Conservation (phyloP, 2,888 invertebrate species). For the Apotomis betuletana region DNA sequence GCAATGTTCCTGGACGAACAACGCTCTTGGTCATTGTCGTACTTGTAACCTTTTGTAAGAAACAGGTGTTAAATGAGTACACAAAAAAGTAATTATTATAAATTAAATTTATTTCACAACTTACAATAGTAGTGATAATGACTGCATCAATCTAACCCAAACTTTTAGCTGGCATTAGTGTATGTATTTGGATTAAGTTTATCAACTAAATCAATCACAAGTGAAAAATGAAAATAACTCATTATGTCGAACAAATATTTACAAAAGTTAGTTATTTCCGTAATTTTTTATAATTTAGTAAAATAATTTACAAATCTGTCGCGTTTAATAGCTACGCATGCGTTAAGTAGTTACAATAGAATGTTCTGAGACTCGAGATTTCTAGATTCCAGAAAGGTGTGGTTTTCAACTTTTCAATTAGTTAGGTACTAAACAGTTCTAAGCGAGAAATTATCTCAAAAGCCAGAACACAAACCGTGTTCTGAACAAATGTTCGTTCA, state of each 20-base stretch:
- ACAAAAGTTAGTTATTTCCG: slow-evolving; percentile 55
- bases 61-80: slow-evolving; percentile 28
- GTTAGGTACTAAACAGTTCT: too few species aligned
- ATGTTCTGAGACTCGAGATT: not conserved
- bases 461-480: too few species aligned
- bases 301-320: slow-evolving; percentile 37
- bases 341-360: not conserved
- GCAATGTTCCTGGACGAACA: too few species aligned
- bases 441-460: too few species aligned
- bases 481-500: too few species aligned
- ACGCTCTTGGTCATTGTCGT: not conserved
- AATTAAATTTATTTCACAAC: slow-evolving; percentile 82
- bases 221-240: slow-evolving; percentile 61
- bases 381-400: too few species aligned
- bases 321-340: not conserved
- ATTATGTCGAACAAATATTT: slow-evolving; percentile 59
- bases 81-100: slow-evolving; percentile 59
- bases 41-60: not conserved
- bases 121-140: slow-evolving; percentile 79
- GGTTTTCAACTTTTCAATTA: too few species aligned
- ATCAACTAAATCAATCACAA: slow-evolving; percentile 76
- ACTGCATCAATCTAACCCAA: slow-evolving; percentile 79
- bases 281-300: slow-evolving; percentile 38
- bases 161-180: slow-evolving; percentile 82
- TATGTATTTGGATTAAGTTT: slow-evolving; percentile 79